Evolutionary conservation across 2,113 vertebrate species (phyloP), one percentile per base, ranked within the genome.

Genomic region (Australoheros scitulus): DNA sequence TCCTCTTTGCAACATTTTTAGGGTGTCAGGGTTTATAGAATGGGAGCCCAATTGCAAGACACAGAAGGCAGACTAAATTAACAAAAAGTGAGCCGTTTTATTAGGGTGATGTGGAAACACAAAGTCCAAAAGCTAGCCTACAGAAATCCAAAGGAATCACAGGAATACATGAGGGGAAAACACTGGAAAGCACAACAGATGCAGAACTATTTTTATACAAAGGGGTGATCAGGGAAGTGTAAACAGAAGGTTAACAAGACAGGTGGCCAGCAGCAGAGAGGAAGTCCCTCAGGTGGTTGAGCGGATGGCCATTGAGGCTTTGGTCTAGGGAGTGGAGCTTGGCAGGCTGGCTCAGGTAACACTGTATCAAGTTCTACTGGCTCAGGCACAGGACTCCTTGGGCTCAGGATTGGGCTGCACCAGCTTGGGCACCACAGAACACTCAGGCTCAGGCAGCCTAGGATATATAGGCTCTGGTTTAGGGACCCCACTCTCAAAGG

Each of bases 1-100:
- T 91, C 76, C 72, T 72, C 83, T 84, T 89, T 43, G 61, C 86
- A 56, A 75, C 81, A 88, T 91, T 94, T 92, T 91, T 83, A 85
- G 10, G 17, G 43, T 72, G 43, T 70, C 43, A 52, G 24, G 43
- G 29, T 70, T 70, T 52, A 32, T 22, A 70, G 43, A 68, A 47
- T 50, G 47, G 64, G 47, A 50, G 29, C 50, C 26, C 65, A 52
- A 72, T 15, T 14, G 14, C 13, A 47, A 50, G 24, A 32, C 41
- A 29, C 3, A 72, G 29, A 38, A 72, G 43, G 24, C 7, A 32
- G 24, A 52, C 65, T 72, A 52, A 72, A 72, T 32, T 24, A 72
- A 72, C 17, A 72, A 7, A 72, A 72, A 72, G 24, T 72, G 65
- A 72, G 65, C 43, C 0, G 43, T 52, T 72, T 72, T 52, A 26